Evolutionary conservation across 2,888 invertebrate genomes (phyloP).

Genomic region (Erebia aethiops): DNA sequence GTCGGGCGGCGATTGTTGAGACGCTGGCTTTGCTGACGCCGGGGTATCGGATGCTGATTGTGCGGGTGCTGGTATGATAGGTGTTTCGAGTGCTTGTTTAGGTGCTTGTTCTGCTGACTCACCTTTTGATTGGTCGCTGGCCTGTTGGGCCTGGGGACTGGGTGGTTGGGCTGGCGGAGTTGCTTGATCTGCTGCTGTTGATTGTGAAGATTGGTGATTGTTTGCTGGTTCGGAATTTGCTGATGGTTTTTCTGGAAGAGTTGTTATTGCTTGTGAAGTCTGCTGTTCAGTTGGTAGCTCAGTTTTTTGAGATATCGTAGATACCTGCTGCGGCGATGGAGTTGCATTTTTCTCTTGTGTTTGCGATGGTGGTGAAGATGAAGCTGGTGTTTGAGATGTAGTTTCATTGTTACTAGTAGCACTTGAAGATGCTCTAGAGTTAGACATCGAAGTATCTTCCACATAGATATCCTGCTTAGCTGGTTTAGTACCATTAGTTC

Average conservation of each 20-base stretch:
- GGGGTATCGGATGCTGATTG: background rate
- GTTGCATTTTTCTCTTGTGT: background rate
- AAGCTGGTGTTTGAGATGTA: background rate
- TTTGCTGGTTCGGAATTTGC: background rate
- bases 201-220: background rate
- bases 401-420: conserved; percentile 23
- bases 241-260: conserved; percentile 6
- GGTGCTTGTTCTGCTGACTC: background rate
- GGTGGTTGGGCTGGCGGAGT: background rate
- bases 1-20: background rate
- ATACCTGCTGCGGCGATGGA: background rate
- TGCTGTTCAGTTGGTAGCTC: background rate
- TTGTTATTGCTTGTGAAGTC: background rate
- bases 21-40: background rate
- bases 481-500: conserved; percentile 26
- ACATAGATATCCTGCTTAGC: conserved; percentile 40
- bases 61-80: conserved; percentile 8
- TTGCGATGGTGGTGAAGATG: background rate
- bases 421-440: conserved; percentile 34
- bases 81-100: conserved; percentile 1
- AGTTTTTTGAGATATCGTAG: background rate
- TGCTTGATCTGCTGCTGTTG: background rate
- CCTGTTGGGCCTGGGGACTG: background rate
- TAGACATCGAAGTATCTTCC: conserved; percentile 39
- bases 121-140: background rate